Base-by-base conservation (phyloP, 2,888 invertebrate genomes). In the Serripes groenlandicus region DNA sequence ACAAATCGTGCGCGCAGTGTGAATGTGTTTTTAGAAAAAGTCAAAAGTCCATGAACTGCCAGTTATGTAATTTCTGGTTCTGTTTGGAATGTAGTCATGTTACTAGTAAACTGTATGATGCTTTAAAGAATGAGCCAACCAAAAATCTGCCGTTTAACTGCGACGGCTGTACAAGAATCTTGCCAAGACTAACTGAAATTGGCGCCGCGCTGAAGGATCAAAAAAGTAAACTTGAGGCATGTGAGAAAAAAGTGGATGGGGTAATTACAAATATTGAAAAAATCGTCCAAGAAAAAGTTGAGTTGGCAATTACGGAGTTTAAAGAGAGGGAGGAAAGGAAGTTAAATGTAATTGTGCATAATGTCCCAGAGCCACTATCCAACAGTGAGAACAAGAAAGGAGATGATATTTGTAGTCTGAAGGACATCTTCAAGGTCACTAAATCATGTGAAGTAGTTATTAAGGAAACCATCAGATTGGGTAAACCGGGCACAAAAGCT, bases 1-100 rank as follows among this genome's bases (percentile, higher is more conserved):
- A n/a, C n/a, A n/a, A n/a, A n/a, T n/a, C n/a, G n/a, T n/a, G n/a
- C n/a, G n/a, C n/a, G n/a, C n/a, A n/a, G n/a, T n/a, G n/a, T n/a
- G n/a, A n/a, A n/a, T n/a, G n/a, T n/a, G n/a, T n/a, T n/a, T n/a
- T n/a, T n/a, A n/a, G n/a, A n/a, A n/a, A n/a, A n/a, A n/a, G n/a
- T n/a, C n/a, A n/a, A n/a, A n/a, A n/a, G n/a, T n/a, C n/a, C n/a
- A n/a, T n/a, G n/a, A n/a, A n/a, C n/a, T n/a, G n/a, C n/a, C n/a
- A n/a, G n/a, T n/a, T n/a, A n/a, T n/a, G n/a, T n/a, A n/a, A n/a
- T n/a, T n/a, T n/a, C n/a, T n/a, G n/a, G n/a, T n/a, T n/a, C n/a
- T n/a, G n/a, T n/a, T n/a, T n/a, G n/a, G 73, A 60, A 28, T 74
- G 74, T 52, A 64, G 62, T n/a, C 74, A 74, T 32, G 28, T 74